Conservation (phyloP, 2,113 vertebrate species). For the Ammodytes marinus region DNA sequence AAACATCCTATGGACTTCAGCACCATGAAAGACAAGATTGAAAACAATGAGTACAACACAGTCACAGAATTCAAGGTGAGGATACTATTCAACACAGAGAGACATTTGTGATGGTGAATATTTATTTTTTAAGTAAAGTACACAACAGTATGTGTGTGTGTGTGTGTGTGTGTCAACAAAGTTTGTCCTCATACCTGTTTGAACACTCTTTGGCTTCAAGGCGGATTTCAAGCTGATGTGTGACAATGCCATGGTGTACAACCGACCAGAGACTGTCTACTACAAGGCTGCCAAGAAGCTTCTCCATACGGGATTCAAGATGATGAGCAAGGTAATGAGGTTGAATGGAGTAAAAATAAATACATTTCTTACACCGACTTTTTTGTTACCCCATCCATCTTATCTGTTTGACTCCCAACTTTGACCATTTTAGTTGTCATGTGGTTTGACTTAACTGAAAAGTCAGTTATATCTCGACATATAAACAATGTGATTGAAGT, state of each 20-base stretch:
- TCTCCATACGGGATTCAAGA: constrained; percentile 98
- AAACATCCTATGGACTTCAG: constrained; percentile 99
- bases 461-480: neutral
- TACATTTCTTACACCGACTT: neutral
- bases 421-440: neutral
- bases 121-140: neutral
- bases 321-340: constrained; percentile 99
- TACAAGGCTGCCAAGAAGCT: constrained; percentile 99
- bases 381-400: neutral
- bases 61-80: constrained; percentile 97
- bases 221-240: constrained; percentile 99
- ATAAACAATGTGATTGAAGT: neutral
- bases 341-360: neutral
- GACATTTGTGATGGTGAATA: neutral
- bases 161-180: neutral
- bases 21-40: constrained; percentile 97
- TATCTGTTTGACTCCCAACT: neutral
- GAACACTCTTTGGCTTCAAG: constrained; percentile 78
- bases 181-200: neutral
- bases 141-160: neutral
- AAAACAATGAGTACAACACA: constrained; percentile 95
- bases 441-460: neutral
- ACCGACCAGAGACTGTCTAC: constrained; percentile 98
- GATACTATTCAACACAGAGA: neutral
- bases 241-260: constrained; percentile 99